Evolutionary conservation across 1,140 invertebrate species (phyloP), one percentile per base, ranked within the genome.

Genomic region (Ostrea denselamellosa): DNA sequence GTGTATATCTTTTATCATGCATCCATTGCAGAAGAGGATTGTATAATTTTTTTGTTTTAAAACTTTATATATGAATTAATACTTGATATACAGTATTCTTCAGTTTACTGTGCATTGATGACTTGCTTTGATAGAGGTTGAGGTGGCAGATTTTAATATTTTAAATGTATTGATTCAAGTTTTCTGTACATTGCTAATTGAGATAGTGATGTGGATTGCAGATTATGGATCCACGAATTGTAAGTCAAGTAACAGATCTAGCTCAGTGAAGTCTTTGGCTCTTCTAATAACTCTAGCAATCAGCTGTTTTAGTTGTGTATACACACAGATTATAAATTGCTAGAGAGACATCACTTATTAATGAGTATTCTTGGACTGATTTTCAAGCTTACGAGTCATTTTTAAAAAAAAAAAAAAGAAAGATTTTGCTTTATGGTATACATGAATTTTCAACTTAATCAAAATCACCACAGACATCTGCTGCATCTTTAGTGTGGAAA

Each of bases 181-280:
- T 44, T 44, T 44, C 34, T 62, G 56, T 17, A 56, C 14, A 17
- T 56, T 12, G 54, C n/a, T 77, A 34, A 77, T 62, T 28, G 28
- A 77, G 12, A 8, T 77, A 77, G 68, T 77, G 28, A 77, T 77
- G 22, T 54, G 44, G 82, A 54, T 83, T 83, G 52, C 44, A 83
- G 82, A 83, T 83, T 83, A 83, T 83, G 82, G 82, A 10, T 83
- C 82, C n/a, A 83, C 44, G 17, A 19, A 83, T 83, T 54, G 82
- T 83, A 83, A 83, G 82, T 83, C 19, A 4, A 53, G 25, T 44
- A 77, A 77, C 68, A 77, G 68, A 77, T 25, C 14, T 77, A 77
- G 68, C 12, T 77, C 68, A 77, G 68, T 77, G 68, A 77, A 77
- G 28, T 77, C 68, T 77, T 77, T 77, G 68, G 68, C 68, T 77